Conservation (phyloP, 2,888 invertebrate species). For the Cybosia mesomella region DNA sequence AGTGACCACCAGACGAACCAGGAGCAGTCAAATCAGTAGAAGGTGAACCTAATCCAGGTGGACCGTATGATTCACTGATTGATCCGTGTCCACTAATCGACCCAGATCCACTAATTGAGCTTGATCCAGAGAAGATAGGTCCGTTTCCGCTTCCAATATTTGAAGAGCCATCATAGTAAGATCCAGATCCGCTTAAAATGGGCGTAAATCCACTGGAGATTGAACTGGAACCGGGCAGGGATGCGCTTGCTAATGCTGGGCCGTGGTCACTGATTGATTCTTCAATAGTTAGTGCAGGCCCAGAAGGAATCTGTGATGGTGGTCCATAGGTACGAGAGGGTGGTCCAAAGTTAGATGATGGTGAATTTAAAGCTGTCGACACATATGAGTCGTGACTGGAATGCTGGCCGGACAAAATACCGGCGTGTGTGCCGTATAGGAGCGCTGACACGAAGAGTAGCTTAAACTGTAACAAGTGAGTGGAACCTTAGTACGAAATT, state of each 20-base stretch:
- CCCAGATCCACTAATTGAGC: conserved; percentile 15
- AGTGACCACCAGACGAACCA: conserved; percentile 29
- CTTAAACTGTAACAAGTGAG: conserved; percentile 75
- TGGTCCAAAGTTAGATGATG: conserved; percentile 75
- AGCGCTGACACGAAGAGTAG: conserved; percentile 72
- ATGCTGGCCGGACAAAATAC: conserved; percentile 64
- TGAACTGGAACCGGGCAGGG: conserved; percentile 37
- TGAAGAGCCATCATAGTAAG: background rate
- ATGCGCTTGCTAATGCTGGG: conserved; percentile 34
- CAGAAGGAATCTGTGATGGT: background rate
- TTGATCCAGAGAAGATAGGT: background rate
- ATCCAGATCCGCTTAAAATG: background rate
- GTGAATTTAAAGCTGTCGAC: conserved; percentile 70
- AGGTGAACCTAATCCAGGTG: conserved; percentile 20
- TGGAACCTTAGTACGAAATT: conserved; percentile 25
- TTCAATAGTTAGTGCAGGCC: conserved; percentile 28
- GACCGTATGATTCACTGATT: conserved; percentile 18
- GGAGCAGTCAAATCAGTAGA: conserved; percentile 31
- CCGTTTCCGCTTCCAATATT: background rate
- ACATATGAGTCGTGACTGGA: conserved; percentile 69
- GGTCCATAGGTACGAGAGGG: conserved; percentile 75
- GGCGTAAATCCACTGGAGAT: conserved; percentile 5
- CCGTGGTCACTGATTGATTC: conserved; percentile 51
- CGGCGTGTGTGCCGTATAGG: conserved; percentile 72
- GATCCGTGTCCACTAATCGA: conserved; percentile 32